phyloP scores from a whole-genome alignment of 1,140 invertebrate species.

The Drepana arcuata region DNA sequence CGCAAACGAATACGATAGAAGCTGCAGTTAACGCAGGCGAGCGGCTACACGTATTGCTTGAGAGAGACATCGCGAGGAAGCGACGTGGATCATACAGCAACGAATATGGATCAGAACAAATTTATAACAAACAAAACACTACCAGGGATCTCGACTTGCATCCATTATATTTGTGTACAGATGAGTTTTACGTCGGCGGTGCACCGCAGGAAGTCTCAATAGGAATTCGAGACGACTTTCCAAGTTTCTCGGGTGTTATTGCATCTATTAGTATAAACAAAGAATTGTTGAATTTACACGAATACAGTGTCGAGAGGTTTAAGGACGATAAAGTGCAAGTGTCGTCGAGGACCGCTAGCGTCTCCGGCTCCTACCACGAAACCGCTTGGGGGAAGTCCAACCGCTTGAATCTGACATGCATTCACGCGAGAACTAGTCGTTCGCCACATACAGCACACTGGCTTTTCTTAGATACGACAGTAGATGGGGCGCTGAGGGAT shows the following conservation, averaged over 20 bases:
- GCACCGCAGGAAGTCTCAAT: slow-evolving; percentile 22
- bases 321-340: slow-evolving; percentile 37
- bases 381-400: slow-evolving; percentile 45
- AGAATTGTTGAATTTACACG: slow-evolving; percentile 38
- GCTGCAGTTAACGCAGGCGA: slow-evolving; percentile 40
- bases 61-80: slow-evolving; percentile 11
- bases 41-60: slow-evolving; percentile 36
- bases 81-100: slow-evolving; percentile 6
- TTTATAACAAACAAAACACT: no score
- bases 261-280: slow-evolving; percentile 39
- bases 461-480: slow-evolving; percentile 39
- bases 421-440: slow-evolving; percentile 25
- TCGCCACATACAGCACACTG: slow-evolving; percentile 28
- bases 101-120: no score
- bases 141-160: no score
- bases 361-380: slow-evolving; percentile 53
- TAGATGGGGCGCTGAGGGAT: slow-evolving; percentile 14
- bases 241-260: slow-evolving; percentile 34
- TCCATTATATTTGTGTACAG: slow-evolving; percentile 23
- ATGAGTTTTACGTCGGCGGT: slow-evolving; percentile 52
- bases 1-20: slow-evolving; percentile 37
- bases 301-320: slow-evolving; percentile 29
- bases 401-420: slow-evolving; percentile 49
- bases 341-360: slow-evolving; percentile 49
- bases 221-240: slow-evolving; percentile 26